These are phyloP conservation scores for Trachymyrmex septentrionalis DNA, from an alignment of 1,140 invertebrate species.

Conservation along the genomic window DNA sequence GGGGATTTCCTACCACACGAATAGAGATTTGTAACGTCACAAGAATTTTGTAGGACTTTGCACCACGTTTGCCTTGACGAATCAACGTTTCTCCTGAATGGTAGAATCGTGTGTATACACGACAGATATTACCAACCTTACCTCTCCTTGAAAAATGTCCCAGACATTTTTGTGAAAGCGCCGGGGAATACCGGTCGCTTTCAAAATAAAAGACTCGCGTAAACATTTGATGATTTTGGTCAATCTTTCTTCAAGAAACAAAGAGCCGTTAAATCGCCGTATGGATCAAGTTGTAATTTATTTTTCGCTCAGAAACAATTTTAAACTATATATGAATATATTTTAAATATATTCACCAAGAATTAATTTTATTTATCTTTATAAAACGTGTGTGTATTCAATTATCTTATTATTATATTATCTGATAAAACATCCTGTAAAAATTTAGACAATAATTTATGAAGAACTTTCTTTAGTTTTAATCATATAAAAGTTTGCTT, in stretches of 20 bases:
- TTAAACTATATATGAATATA: too few relatives aligned
- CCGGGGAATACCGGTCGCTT: background rate
- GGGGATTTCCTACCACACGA: background rate
- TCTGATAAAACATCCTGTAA: background rate
- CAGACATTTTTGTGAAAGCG: slow-evolving; percentile 21
- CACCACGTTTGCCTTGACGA: slow-evolving; percentile 40
- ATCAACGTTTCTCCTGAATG: slow-evolving; percentile 1
- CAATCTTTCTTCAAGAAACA: background rate
- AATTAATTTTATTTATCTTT: background rate
- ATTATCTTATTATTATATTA: background rate
- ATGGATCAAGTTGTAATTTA: background rate
- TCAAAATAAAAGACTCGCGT: background rate
- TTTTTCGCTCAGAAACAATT: background rate
- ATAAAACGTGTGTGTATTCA: background rate
- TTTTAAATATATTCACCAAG: background rate
- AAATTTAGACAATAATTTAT: slow-evolving; percentile 3
- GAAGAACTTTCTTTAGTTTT: background rate
- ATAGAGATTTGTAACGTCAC: slow-evolving; percentile 10
- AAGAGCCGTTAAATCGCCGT: background rate
- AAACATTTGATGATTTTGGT: background rate
- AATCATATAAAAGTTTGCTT: background rate
- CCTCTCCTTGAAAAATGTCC: background rate
- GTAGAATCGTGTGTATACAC: background rate
- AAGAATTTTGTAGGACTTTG: slow-evolving; percentile 43
- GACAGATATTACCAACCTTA: background rate